Conservation (phyloP, 2,888 invertebrate species). For the Zaprionus lineosus region DNA sequence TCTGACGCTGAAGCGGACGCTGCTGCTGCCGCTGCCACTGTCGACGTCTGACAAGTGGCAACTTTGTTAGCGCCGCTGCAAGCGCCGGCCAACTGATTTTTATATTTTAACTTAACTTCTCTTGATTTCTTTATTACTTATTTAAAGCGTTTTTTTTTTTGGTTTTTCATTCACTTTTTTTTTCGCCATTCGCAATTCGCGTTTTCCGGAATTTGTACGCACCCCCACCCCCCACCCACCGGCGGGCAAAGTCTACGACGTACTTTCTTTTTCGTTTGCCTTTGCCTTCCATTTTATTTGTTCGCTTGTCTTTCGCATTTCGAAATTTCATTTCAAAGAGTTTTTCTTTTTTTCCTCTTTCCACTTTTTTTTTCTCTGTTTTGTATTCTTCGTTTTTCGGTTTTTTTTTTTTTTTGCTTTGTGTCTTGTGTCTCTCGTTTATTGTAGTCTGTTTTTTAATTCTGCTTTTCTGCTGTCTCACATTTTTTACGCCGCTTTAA, state of each 20-base stretch:
- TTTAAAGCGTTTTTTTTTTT: constrained; percentile 55
- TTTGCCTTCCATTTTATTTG: constrained; percentile 48
- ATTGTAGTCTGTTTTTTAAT: constrained; percentile 4
- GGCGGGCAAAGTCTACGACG: constrained; percentile 37
- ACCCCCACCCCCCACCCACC: not conserved
- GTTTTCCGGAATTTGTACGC: constrained; percentile 67
- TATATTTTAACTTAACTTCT: constrained; percentile 64
- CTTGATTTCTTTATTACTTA: constrained; percentile 77
- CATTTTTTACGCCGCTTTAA: constrained; percentile 59
- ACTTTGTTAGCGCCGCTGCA: constrained; percentile 70
- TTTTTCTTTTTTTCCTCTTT: constrained; percentile 22
- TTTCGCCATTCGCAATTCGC: constrained; percentile 46
- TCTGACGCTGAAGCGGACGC: too few species aligned
- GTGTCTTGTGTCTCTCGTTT: not conserved
- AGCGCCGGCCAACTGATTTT: constrained; percentile 69
- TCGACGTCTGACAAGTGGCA: constrained; percentile 76
- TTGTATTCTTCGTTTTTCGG: not conserved
- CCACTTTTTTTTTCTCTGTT: not conserved
- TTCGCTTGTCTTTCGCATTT: constrained; percentile 47
- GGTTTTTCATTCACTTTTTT: constrained; percentile 14
- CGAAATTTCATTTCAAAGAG: constrained; percentile 70
- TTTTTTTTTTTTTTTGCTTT: constrained; percentile 11
- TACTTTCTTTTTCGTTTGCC: constrained; percentile 49
- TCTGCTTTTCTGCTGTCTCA: constrained; percentile 36
- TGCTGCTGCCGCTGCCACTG: too few species aligned